Evolutionary conservation across 2,113 vertebrate species (phyloP), one percentile per base, ranked within the genome.

Genomic region (Calonectris borealis): DNA sequence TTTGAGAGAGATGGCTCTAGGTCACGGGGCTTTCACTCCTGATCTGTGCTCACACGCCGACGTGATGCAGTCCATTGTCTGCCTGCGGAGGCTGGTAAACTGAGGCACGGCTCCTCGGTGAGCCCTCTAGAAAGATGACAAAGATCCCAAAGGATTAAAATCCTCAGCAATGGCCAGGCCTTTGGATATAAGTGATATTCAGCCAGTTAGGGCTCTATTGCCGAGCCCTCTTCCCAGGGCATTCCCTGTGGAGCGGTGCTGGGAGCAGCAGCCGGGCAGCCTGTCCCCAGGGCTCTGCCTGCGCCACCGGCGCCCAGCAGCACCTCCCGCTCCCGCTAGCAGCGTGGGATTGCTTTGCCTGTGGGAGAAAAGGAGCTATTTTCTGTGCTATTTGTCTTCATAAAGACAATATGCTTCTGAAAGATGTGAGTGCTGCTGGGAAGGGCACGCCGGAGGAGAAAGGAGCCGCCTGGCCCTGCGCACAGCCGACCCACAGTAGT

Each of bases 71-170:
- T 27, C 10, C 1, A 0, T 16, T 17, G 7, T 18, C 26, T 76
- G 24, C 68, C 19, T 2, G 1, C 34, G 49, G 69, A 44, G 58
- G 42, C n/a, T 81, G 78, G 88, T 65, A 72, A 64, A 81, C 6
- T 27, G 85, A 84, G 52, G 38, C 34, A 38, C 2, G 0, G 68
- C 11, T 71, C 42, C 13, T 38, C 2, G 0, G 0, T 77, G 70
- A 57, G 51, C 29, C 25, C 21, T 48, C 44, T n/a, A 48, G 34
- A 55, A 71, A 85, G 55, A 27, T 26, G 15, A 20, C 11, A 58
- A 49, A 71, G 31, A 79, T 71, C 81, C 46, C 57, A 52, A 48
- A 79, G 11, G 36, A 48, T 52, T 20, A 57, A 54, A 72, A 27
- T 36, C 52, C 34, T 89, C 61, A 79, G 57, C 42, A n/a, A 3